Base-by-base conservation (phyloP, 2,888 invertebrate genomes). In the Exephanes ischioxanthus region DNA sequence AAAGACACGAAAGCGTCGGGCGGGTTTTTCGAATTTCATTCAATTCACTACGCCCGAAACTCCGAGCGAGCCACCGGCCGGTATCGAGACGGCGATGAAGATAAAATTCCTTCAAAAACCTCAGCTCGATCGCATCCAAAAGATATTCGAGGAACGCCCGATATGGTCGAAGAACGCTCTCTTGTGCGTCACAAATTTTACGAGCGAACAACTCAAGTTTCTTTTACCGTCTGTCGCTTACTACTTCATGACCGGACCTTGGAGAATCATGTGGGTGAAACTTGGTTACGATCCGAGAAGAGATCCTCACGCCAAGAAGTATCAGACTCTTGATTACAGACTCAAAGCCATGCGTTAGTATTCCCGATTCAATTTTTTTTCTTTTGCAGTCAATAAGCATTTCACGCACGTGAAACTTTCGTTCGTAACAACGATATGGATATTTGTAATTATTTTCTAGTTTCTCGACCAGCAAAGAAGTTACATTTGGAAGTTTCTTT, bases 281-380 rank as follows among this genome's bases (percentile, higher is more conserved):
- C 97, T 97, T 91, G 99, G 99, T 0, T 99, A 98, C 92, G 99
- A 99, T 94, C 99, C 99, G 0, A 95, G 98, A 37, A 96, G 96
- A 89, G 96, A 98, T 87, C 96, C 97, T 4, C 94, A 95, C 1
- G 95, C 98, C 1, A 96, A 98, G 89, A 96, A 96, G 76, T 99
- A 98, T 93, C 99, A 99, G 94, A 97, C 97, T 2, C 95, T 99
- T 83, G 99, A 99, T 94, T 98, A 97, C 92, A 95, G 98, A 89
- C 93, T 97, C 55, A 95, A 96, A 90, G 95, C 95, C 73, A 95
- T 95, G 94, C 96, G 96, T 96, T 92, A 90, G 93, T 89, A 79
- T 72, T 37, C 58, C 68, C 48, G 0, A 67, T 37, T 72, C 71
- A 68, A 2, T 84, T 22, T 70, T 81, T 58, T 78, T 83, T 83